Conservation (phyloP, 2,888 invertebrate genomes). For the Megalurothrips usitatus region DNA sequence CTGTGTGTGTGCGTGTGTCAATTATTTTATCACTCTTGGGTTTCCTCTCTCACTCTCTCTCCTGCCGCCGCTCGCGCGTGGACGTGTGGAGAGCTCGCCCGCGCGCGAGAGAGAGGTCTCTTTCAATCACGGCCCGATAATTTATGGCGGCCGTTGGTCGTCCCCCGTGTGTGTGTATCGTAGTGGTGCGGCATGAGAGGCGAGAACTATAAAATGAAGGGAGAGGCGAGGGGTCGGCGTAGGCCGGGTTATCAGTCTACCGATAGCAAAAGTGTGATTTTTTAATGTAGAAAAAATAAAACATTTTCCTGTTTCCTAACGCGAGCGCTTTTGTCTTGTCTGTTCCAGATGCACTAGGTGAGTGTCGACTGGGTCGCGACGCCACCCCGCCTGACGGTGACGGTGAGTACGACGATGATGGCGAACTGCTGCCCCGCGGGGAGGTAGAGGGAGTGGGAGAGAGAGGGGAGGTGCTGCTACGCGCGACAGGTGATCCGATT, state of each 20-base stretch:
- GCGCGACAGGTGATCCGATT: neutral
- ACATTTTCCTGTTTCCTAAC: neutral
- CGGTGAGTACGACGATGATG: no score
- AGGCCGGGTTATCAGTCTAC: no score
- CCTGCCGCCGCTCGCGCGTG: neutral
- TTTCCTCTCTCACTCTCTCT: no score
- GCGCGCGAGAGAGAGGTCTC: neutral
- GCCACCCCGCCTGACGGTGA: neutral
- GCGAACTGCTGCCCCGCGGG: no score
- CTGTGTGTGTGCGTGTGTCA: neutral
- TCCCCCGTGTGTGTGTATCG: neutral
- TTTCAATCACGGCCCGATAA: constrained; percentile 8
- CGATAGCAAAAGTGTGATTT: no score
- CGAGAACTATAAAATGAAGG: neutral
- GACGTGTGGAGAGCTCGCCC: neutral
- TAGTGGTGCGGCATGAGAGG: neutral
- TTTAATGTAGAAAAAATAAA: no score
- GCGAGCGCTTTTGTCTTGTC: neutral
- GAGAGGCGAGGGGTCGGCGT: neutral
- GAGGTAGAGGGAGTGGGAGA: neutral
- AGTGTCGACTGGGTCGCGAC: neutral
- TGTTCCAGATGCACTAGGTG: constrained; percentile 22
- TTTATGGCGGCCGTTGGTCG: neutral
- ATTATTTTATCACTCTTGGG: constrained; percentile 11
- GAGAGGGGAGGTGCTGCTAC: neutral